Evolutionary conservation across 2,888 invertebrate species (phyloP).

Genomic region (Cheilosia grossa): DNA sequence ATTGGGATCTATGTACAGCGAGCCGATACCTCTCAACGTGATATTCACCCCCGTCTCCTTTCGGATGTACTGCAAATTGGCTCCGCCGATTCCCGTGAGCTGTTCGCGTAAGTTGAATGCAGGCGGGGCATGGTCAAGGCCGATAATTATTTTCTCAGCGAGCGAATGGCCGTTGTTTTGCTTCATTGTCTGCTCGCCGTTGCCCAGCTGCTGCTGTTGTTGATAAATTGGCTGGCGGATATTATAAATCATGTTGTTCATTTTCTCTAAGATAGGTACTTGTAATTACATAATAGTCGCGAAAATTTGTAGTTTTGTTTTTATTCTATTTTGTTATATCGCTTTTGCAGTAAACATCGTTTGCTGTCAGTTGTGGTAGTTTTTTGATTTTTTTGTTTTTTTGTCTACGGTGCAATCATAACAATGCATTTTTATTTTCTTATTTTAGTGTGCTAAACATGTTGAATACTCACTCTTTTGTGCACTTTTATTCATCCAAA

Average conservation of each 20-base stretch:
- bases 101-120: conserved; percentile 90
- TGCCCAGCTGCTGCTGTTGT: conserved; percentile 60
- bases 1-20: conserved; percentile 85
- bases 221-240: conserved; percentile 65
- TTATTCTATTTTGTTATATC: conserved; percentile 33
- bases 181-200: conserved; percentile 47
- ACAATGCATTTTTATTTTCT: conserved; percentile 15
- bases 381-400: conserved; percentile 20
- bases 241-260: conserved; percentile 69
- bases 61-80: conserved; percentile 90
- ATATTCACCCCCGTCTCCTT: conserved; percentile 90
- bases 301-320: conserved; percentile 28
- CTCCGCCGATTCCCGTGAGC: conserved; percentile 88
- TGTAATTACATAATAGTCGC: conserved; percentile 57
- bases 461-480: background rate
- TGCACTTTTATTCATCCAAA: background rate
- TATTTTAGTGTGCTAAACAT: background rate
- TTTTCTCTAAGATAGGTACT: conserved; percentile 34
- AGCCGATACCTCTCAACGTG: conserved; percentile 88
- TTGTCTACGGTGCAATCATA: conserved; percentile 20
- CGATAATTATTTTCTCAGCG: conserved; percentile 89
- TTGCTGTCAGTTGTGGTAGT: conserved; percentile 41
- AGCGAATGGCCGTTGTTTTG: conserved; percentile 69
- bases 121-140: conserved; percentile 90
- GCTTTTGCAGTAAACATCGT: conserved; percentile 18